Evolutionary conservation across 2,113 vertebrate species (phyloP), one percentile per base, ranked within the genome.

Genomic region (Protobothrops mucrosquamatus): DNA sequence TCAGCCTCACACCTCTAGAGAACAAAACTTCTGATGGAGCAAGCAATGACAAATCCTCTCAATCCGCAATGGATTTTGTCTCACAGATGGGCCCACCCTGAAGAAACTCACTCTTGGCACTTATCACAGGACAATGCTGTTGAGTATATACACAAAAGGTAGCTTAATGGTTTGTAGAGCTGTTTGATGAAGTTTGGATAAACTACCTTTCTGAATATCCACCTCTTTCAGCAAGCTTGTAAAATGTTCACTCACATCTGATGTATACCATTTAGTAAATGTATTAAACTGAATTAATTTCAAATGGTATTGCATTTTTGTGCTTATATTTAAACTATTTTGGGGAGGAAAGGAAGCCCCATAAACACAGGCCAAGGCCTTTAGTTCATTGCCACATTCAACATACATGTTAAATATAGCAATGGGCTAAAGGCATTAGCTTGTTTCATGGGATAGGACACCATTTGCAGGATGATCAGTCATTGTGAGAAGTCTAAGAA

Each of bases 151-250:
- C 69, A 86, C 39, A 48, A 48, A 48, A 86, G 43, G 29, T 46
- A 48, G 23, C 23, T 85, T 34, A 48, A 86, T 3, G 4, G 22
- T 56, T 57, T 89, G 88, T 64, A 56, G 43, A 89, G 85, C 64
- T 90, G 56, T 90, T 90, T 90, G 88, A 56, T 89, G 43, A 93
- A 85, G 23, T 90, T 90, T 23, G 34, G n/a, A 61, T 24, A 90
- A 56, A 5, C 18, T 51, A 56, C 4, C 1, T n/a, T 51, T 23
- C 51, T 81, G 52, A 6, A 43, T n/a, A 12, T 61, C 34, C n/a
- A 18, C 55, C n/a, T 52, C 2, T 89, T 74, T 23, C 23, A 74
- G 22, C 81, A 56, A 74, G 22, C 15, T 81, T 14, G 51, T 48
- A 20, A 89, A 81, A 2, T 89, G 26, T 22, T 39, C 12, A 18